phyloP scores from a whole-genome alignment of 2,113 vertebrate genomes.

The Albula glossodonta region DNA sequence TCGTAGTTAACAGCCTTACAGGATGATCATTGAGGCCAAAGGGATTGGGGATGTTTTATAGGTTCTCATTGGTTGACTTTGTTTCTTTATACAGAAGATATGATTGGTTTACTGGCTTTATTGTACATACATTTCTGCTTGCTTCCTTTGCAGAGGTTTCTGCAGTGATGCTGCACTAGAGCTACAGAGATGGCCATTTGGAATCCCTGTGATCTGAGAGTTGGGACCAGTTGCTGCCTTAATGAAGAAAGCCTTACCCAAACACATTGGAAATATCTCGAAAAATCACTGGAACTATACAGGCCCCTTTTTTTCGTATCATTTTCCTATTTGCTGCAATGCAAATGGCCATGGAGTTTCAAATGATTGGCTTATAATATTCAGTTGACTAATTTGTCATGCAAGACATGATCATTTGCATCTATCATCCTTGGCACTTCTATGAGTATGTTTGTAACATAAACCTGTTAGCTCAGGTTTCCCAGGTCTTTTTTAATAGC shows the following conservation, averaged over 20 bases:
- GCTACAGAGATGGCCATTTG: not conserved
- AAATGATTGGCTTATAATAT: not conserved
- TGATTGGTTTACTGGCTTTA: too few species aligned
- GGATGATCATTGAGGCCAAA: too few species aligned
- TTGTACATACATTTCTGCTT: not conserved
- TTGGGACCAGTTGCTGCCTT: not conserved
- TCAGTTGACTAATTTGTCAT: not conserved
- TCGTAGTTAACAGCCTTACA: too few species aligned
- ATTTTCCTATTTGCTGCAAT: constrained; percentile 7
- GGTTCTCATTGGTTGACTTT: too few species aligned
- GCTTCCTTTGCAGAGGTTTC: constrained; percentile 20
- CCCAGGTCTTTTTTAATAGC: not conserved
- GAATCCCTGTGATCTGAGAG: not conserved
- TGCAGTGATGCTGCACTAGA: constrained; percentile 9
- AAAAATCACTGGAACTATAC: too few species aligned
- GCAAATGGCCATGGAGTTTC: not conserved
- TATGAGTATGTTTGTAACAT: not conserved
- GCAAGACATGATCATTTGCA: not conserved
- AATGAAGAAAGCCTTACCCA: not conserved
- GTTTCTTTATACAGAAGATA: too few species aligned
- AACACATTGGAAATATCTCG: not conserved
- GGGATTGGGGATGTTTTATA: too few species aligned
- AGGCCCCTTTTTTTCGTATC: too few species aligned
- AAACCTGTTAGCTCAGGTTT: not conserved
- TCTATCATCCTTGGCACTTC: not conserved